Evolutionary conservation across 2,888 invertebrate species (phyloP).

Genomic region (Eupithecia exiguata): DNA sequence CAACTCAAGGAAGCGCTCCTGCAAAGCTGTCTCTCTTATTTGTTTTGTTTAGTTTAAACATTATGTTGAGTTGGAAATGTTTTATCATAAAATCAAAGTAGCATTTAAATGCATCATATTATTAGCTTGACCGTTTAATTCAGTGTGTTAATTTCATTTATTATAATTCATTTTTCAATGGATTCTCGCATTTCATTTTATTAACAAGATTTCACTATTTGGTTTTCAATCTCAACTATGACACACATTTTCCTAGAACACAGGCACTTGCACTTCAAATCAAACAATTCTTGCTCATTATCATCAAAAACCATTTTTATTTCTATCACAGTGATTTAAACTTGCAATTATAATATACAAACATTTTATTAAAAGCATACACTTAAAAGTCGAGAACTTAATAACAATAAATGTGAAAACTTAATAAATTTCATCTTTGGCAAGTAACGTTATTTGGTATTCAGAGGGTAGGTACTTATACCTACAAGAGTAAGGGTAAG

Average conservation of each 20-base stretch:
- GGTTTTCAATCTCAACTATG: slow-evolving; percentile 1
- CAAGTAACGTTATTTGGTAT: slow-evolving; percentile 43
- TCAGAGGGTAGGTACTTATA: not conserved
- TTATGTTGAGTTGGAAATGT: slow-evolving; percentile 66
- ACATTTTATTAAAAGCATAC: slow-evolving; percentile 36
- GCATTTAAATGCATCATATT: slow-evolving; percentile 64
- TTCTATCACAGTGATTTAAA: slow-evolving; percentile 68
- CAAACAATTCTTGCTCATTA: slow-evolving; percentile 34
- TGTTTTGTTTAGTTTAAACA: slow-evolving; percentile 69
- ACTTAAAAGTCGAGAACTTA: slow-evolving; percentile 29
- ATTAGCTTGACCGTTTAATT: slow-evolving; percentile 77
- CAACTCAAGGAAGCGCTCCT: slow-evolving; percentile 74
- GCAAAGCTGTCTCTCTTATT: slow-evolving; percentile 66
- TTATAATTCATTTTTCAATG: slow-evolving; percentile 70
- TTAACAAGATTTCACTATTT: slow-evolving; percentile 29
- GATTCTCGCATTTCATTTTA: slow-evolving; percentile 38
- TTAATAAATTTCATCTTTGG: slow-evolving; percentile 53
- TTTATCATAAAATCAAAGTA: slow-evolving; percentile 62
- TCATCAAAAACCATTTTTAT: slow-evolving; percentile 56
- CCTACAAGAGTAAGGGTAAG: not conserved
- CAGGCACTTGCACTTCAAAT: slow-evolving; percentile 3
- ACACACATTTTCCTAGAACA: not conserved
- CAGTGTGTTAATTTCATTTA: slow-evolving; percentile 79
- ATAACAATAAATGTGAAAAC: slow-evolving; percentile 26
- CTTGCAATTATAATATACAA: slow-evolving; percentile 41